A percentile compares a stretch with the other conserved stretches of the same genome.
phyloP scores from a whole-genome alignment of 2,888 invertebrate genomes.

The Clitarchus hookeri region DNA sequence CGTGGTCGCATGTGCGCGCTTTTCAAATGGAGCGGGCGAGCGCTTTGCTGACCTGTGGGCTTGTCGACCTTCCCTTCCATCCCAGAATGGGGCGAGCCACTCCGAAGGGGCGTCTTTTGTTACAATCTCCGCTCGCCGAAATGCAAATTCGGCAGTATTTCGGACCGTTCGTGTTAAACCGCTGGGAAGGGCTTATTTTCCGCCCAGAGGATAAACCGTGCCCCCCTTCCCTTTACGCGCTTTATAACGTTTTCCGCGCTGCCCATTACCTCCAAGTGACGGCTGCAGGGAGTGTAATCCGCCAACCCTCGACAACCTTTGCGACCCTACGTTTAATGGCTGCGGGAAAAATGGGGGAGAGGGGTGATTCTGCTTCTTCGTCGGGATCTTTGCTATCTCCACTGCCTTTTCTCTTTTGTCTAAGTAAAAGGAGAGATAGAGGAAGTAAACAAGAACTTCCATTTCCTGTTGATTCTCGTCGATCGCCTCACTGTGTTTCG shows the following conservation, averaged over 20 bases:
- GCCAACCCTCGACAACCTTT: neutral
- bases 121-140: neutral
- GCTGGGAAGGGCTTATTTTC: slow-evolving; percentile 20
- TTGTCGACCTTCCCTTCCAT: too few species aligned
- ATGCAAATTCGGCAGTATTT: slow-evolving; percentile 21
- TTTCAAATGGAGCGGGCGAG: too few species aligned
- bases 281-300: neutral
- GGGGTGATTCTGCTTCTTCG: neutral
- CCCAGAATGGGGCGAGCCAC: too few species aligned
- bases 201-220: neutral
- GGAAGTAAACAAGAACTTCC: slow-evolving; percentile 20
- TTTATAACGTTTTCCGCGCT: neutral
- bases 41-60: too few species aligned
- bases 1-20: too few species aligned
- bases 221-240: neutral
- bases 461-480: slow-evolving; percentile 23
- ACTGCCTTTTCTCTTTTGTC: slow-evolving; percentile 19
- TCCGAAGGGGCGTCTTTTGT: neutral
- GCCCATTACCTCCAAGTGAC: neutral
- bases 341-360: neutral
- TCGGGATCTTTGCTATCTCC: neutral
- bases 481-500: slow-evolving; percentile 15
- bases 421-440: slow-evolving; percentile 18
- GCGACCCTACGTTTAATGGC: neutral
- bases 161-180: slow-evolving; percentile 19